Evolutionary conservation across 2,888 invertebrate genomes (phyloP).

Genomic region (Acanthosoma haemorrhoidale): DNA sequence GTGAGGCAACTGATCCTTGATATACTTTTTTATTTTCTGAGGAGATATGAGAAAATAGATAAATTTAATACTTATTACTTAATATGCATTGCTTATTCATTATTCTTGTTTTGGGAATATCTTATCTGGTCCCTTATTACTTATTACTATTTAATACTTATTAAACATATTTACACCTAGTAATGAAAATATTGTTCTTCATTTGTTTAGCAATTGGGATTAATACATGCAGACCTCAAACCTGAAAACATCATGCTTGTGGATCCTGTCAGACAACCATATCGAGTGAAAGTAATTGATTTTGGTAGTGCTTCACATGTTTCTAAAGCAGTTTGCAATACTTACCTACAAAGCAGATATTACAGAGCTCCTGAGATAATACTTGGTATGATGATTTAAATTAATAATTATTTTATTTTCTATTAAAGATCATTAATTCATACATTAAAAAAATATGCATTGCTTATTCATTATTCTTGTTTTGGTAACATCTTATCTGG

Average conservation of each 20-base stretch:
- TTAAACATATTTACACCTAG: too few species aligned
- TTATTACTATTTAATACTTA: too few species aligned
- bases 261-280: constrained; percentile 95
- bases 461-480: background rate
- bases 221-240: constrained; percentile 99
- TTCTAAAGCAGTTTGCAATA: constrained; percentile 98
- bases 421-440: background rate
- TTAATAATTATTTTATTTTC: background rate
- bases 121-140: too few species aligned
- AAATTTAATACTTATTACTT: too few species aligned
- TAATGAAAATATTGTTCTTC: constrained; percentile 34
- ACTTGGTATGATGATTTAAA: constrained; percentile 52
- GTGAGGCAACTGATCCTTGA: too few species aligned
- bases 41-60: too few species aligned
- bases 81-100: too few species aligned
- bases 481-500: background rate
- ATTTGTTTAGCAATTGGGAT: constrained; percentile 78
- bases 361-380: constrained; percentile 97
- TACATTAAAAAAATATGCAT: constrained; percentile 5
- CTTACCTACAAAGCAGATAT: constrained; percentile 97
- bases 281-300: constrained; percentile 98
- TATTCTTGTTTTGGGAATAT: too few species aligned
- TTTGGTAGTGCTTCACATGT: constrained; percentile 99
- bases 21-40: too few species aligned
- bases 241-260: constrained; percentile 99